These are phyloP conservation scores for Paratilapia polleni DNA, from an alignment of 2,113 vertebrate species.

Conservation along the genomic window DNA sequence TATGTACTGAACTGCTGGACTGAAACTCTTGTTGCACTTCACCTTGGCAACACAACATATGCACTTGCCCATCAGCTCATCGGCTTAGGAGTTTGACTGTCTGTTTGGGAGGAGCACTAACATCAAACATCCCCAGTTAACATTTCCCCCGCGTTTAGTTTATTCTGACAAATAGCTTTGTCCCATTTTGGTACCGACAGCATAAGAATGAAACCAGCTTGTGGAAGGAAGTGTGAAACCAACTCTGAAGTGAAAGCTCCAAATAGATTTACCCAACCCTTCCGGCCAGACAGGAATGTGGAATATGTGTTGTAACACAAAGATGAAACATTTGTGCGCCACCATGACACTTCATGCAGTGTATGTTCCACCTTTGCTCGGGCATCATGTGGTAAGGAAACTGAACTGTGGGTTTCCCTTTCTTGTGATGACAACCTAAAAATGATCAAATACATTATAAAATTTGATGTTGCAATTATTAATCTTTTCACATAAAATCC, in stretches of 20 bases:
- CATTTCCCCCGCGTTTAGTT: constrained; percentile 2
- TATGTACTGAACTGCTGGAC: neutral
- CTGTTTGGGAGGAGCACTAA: neutral
- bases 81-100: neutral
- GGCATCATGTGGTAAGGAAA: neutral
- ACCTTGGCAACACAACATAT: constrained; percentile 28
- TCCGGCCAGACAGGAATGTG: constrained; percentile 21
- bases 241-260: constrained; percentile 15
- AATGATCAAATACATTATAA: neutral
- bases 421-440: neutral
- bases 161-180: constrained; percentile 9
- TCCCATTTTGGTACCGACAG: neutral
- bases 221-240: constrained; percentile 32
- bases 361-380: neutral
- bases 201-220: constrained; percentile 24
- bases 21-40: constrained; percentile 9
- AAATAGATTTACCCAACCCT: constrained; percentile 36
- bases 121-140: neutral
- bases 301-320: constrained; percentile 20
- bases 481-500: neutral
- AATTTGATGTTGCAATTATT: neutral
- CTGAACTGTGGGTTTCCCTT: neutral
- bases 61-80: neutral
- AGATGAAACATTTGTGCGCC: constrained; percentile 22
- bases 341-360: constrained; percentile 21